Base-by-base conservation (phyloP, 1,140 invertebrate species). In the Lepidotrigona ventralis region DNA sequence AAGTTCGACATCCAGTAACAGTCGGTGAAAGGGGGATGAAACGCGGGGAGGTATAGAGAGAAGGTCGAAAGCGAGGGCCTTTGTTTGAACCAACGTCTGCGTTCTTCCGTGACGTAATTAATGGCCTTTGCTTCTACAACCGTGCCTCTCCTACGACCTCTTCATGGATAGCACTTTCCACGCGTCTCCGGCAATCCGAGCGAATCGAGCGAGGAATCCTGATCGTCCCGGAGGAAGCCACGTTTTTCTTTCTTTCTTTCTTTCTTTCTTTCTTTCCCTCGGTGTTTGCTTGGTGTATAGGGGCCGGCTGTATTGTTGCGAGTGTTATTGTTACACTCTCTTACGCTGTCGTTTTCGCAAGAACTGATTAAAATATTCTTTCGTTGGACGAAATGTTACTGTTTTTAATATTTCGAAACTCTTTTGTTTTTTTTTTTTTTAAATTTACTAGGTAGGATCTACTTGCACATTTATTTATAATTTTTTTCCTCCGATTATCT, bases 71-170 rank as follows among this genome's bases (percentile, higher is more conserved):
- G 58, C 68, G 72, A 86, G 80, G 81, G 69, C 89, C 89, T 92
- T 94, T 94, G 93, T 94, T 93, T 93, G 92, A 93, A 86, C 82
- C 90, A 89, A 92, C 93, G 91, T 91, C 91, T 92, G 91, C 92
- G 89, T 92, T 93, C 91, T 94, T 93, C 92, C 93, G 92, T 93
- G 90, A 92, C 90, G 92, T 94, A 94, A 94, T 94, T 94, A 92
- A 94, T 94, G 91, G 91, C 88, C 87, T 88, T 92, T 86, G 90
- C 86, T 88, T 88, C 89, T 85, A 60, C 79, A 78, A 68, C 56
- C 71, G 80, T 85, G 64, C 83, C 83, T 29, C 53, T 46, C 39
- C 33, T 33, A 58, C 73, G 23, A 46, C 70, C 71, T 79, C 83
- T 72, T 77, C 78, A 29, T 68, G 39, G 69, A 69, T 69, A 75